Evolutionary conservation across 2,113 vertebrate genomes (phyloP), one percentile per base, ranked within the genome.

Genomic region (Elanoides forficatus): DNA sequence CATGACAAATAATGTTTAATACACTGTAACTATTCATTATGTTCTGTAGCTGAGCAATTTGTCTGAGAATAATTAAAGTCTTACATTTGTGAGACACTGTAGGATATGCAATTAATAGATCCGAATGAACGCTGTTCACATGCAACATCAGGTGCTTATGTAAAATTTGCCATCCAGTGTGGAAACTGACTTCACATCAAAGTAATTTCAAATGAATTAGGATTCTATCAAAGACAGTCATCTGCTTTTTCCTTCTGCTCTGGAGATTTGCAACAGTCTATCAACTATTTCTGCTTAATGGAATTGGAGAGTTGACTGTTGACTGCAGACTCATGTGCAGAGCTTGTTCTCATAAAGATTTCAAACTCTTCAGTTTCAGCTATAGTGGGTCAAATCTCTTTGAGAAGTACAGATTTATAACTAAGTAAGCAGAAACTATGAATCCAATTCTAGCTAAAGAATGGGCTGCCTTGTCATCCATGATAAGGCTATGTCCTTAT

Each of bases 271-370:
- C 36, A 52, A 21, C 23, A 53, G 15, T 25, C 62, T 38, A 26
- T 82, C 29, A 48, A 36, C 21, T 71, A 15, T n/a, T 79, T 86
- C 22, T 83, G 3, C 21, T 91, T 58, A 84, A 38, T 30, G 34
- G 2, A 52, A 12, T 19, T 70, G 15, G 12, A 73, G 59, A 66
- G 23, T 6, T 76, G 34, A 80, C 20, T 67, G 18, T 27, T 73
- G 17, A 76, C n/a, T 82, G 21, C 26, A 76, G 11, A 75, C 16
- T 60, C 0, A 0, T 14, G 2, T 50, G 22, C 12, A 38, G 29
- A 52, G 4, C 4, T 63, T 66, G 6, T 43, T 88, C 20, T 45
- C 32, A 45, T 8, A 22, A 86, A 83, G 25, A 50, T 65, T 86
- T 82, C 29, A 42, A 19, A 48, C 2, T 48, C 27, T 72, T 29